Evolutionary conservation across 2,113 vertebrate genomes (phyloP), one percentile per base, ranked within the genome.

Genomic region (Cervus canadensis): DNA sequence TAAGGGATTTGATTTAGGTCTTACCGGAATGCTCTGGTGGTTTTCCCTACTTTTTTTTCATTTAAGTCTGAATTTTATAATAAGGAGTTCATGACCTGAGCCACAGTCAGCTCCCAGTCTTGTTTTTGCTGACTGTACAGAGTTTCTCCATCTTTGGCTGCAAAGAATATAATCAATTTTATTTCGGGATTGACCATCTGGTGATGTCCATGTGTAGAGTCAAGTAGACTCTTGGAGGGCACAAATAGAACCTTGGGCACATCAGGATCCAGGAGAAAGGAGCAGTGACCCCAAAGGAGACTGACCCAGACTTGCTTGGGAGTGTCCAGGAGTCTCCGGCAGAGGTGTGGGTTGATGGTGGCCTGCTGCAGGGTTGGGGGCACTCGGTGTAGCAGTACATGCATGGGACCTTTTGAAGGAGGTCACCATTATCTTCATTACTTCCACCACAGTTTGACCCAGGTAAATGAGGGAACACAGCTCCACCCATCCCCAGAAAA

Each of bases 401-500:
- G 4, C 64, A 71, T 23, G 64, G 64, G n/a, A 12, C 4, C n/a
- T 36, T 36, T 23, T 36, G 19, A n/a, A 71, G n/a, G 64, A 36
- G 21, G n/a, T 36, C 0, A 0, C n/a, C n/a, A 71, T 23, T 71
- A 71, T 36, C n/a, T 71, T 71, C n/a, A 23, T 36, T 36, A 71
- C 9, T 11, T 71, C 19, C 64, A 36, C 17, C 64, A 71, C 23
- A 71, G 64, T 71, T 36, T 71, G 64, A 10, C 9, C 4, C n/a
- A 36, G n/a, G 64, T 36, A 71, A 71, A 71, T 71, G 17, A 12
- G 19, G 19, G 64, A 71, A 36, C n/a, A 36, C n/a, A 71, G 17
- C 9, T 71, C 64, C 64, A 36, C 9, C 64, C 9, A 36, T 11
- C 9, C 64, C 64, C n/a, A 71, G 64, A 21, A 71, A 71, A 36